phyloP scores from a whole-genome alignment of 1,140 invertebrate species.

The Littorina saxatilis region DNA sequence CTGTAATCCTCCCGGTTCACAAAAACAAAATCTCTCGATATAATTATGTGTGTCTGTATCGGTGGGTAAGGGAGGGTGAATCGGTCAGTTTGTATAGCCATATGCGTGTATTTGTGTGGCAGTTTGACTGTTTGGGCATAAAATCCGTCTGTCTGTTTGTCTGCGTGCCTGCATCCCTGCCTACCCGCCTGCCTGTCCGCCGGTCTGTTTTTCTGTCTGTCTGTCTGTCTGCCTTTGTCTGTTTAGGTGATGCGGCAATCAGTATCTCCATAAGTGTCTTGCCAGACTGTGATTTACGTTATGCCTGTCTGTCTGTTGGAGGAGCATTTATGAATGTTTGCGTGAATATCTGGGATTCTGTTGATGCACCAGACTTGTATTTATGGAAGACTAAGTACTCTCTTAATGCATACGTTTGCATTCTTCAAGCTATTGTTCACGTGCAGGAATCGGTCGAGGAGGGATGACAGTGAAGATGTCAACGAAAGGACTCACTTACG shows the following conservation, averaged over 20 bases:
- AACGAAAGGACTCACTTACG: constrained; percentile 61
- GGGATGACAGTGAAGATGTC: constrained; percentile 50
- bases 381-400: too few relatives aligned
- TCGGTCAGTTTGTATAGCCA: neutral
- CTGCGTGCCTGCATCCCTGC: too few relatives aligned
- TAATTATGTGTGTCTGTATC: neutral
- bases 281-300: neutral
- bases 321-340: neutral
- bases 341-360: neutral
- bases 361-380: too few relatives aligned
- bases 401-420: too few relatives aligned
- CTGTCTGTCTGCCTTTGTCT: too few relatives aligned
- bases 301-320: too few relatives aligned
- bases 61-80: neutral
- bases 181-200: too few relatives aligned
- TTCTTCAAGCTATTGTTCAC: too few relatives aligned
- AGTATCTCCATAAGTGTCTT: too few relatives aligned
- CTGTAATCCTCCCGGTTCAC: constrained; percentile 58
- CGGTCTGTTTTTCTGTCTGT: too few relatives aligned
- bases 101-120: neutral
- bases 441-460: neutral
- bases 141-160: neutral
- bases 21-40: constrained; percentile 5
- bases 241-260: too few relatives aligned
- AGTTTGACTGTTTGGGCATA: neutral